A percentile compares a stretch with the other conserved stretches of the same genome.
phyloP scores from a whole-genome alignment of 2,888 invertebrate genomes.

The Spatulosminthurus flaviceps region DNA sequence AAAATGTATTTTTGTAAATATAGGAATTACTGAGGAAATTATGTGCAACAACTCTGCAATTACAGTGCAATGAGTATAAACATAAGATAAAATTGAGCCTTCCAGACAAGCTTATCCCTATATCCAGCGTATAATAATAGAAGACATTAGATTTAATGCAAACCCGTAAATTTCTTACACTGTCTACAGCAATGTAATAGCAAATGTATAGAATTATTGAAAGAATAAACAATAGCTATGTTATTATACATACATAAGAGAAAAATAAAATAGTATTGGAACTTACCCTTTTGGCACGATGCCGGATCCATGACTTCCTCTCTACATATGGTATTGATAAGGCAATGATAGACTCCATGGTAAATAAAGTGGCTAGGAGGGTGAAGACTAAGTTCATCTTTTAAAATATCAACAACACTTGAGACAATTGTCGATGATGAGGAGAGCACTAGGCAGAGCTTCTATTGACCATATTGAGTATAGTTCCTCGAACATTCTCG shows the following conservation, averaged over 20 bases:
- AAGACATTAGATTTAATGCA: too few relatives aligned
- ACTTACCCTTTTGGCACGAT: slow-evolving; percentile 36
- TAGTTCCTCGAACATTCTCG: slow-evolving; percentile 4
- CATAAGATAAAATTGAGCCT: too few relatives aligned
- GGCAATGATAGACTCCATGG: slow-evolving; percentile 41
- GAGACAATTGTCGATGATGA: not conserved
- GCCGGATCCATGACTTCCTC: slow-evolving; percentile 52
- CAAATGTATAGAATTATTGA: too few relatives aligned
- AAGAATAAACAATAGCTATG: not conserved
- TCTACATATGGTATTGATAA: slow-evolving; percentile 51
- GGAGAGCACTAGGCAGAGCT: slow-evolving; percentile 4
- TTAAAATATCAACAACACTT: slow-evolving; percentile 19
- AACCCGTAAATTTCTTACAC: too few relatives aligned
- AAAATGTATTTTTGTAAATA: too few relatives aligned
- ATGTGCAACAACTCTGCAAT: too few relatives aligned
- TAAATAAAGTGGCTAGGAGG: slow-evolving; percentile 41
- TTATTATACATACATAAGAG: not conserved
- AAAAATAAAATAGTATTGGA: not conserved
- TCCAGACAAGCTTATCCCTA: too few relatives aligned
- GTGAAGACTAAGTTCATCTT: slow-evolving; percentile 52
- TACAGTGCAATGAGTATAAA: too few relatives aligned
- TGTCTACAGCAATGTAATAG: too few relatives aligned
- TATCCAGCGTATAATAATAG: too few relatives aligned
- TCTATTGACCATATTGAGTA: not conserved
- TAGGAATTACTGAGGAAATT: too few relatives aligned